Evolutionary conservation across 2,113 vertebrate genomes (phyloP).

Genomic region (Pontoporia blainvillei): DNA sequence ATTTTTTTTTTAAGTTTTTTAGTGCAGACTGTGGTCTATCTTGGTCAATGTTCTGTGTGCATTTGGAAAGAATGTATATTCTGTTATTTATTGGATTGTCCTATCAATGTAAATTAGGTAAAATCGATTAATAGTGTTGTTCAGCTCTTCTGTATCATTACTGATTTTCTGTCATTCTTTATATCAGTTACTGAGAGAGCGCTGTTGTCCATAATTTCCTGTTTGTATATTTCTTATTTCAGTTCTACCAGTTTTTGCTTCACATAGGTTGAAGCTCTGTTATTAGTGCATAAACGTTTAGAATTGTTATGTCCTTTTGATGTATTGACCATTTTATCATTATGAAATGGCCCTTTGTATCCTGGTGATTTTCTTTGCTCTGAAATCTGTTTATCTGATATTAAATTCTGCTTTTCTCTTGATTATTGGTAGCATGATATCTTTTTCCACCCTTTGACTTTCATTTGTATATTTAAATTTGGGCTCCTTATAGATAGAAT

Average conservation of each 20-base stretch:
- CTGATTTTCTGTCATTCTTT: neutral
- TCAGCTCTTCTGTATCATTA: neutral
- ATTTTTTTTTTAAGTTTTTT: neutral
- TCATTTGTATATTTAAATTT: neutral
- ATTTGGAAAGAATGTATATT: neutral
- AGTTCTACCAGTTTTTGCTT: neutral
- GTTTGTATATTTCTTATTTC: neutral
- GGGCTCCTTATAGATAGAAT: neutral
- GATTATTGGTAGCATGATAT: neutral
- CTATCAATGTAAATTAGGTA: neutral
- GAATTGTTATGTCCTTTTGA: neutral
- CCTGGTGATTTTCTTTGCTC: neutral
- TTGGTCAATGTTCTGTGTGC: neutral
- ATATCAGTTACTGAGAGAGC: neutral
- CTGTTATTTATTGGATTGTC: neutral
- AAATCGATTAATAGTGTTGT: neutral
- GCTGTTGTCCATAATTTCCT: neutral
- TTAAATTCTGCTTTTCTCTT: neutral
- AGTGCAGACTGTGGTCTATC: neutral
- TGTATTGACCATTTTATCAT: neutral
- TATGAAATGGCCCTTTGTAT: neutral
- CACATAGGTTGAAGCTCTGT: neutral
- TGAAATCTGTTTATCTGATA: neutral
- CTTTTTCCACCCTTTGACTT: neutral
- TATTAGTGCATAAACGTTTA: neutral